A percentile compares a stretch with the other conserved stretches of the same genome.
Evolutionary conservation across 2,888 invertebrate genomes (phyloP).

Genomic region (Molanna angustata): DNA sequence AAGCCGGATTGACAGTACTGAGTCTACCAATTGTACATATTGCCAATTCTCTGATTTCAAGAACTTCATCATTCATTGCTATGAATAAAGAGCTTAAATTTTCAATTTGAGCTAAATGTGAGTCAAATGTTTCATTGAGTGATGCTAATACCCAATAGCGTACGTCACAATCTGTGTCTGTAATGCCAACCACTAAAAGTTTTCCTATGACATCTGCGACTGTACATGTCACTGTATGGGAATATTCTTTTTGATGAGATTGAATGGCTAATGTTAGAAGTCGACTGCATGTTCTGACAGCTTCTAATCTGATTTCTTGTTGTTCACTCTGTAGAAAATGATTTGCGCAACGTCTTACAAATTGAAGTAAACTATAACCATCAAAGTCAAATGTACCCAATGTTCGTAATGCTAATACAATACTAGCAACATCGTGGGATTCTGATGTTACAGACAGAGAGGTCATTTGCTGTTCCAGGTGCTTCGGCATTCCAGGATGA

Average conservation of each 20-base stretch:
- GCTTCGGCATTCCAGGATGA: conserved; percentile 76
- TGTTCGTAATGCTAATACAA: conserved; percentile 89
- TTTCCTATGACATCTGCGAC: conserved; percentile 91
- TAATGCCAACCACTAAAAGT: conserved; percentile 88
- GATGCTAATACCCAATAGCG: conserved; percentile 90
- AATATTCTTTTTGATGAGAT: conserved; percentile 60
- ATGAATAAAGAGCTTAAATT: conserved; percentile 90
- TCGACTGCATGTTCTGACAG: conserved; percentile 91
- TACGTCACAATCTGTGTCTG: conserved; percentile 93
- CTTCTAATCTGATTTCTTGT: conserved; percentile 84
- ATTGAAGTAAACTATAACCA: conserved; percentile 86
- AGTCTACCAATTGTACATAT: conserved; percentile 91
- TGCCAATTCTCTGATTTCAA: conserved; percentile 92
- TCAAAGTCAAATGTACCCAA: conserved; percentile 90
- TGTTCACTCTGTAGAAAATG: conserved; percentile 88
- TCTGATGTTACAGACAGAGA: conserved; percentile 52
- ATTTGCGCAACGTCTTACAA: conserved; percentile 90
- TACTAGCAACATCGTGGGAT: conserved; percentile 73
- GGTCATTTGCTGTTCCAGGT: conserved; percentile 53
- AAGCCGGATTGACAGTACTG: conserved; percentile 94
- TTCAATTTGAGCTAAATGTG: conserved; percentile 94
- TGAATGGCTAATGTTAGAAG: conserved; percentile 80
- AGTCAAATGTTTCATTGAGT: conserved; percentile 88
- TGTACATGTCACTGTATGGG: conserved; percentile 81
- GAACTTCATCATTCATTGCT: conserved; percentile 94